A percentile compares a stretch with the other conserved stretches of the same genome.
Conservation (phyloP, 2,797 vertebrate species). For the Delichon dasypus region DNA sequence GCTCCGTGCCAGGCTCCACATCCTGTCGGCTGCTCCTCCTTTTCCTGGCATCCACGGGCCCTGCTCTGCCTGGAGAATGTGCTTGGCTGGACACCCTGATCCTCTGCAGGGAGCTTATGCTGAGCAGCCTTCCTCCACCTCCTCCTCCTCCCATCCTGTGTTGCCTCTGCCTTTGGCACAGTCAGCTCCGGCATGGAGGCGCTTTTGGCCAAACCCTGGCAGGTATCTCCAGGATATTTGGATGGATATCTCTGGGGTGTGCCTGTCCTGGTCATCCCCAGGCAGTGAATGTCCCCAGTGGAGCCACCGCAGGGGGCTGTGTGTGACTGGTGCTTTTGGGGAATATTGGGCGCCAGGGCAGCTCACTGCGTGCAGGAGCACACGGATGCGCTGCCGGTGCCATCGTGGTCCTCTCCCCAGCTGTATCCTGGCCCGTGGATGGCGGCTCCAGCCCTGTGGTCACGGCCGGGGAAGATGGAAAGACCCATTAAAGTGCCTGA, state of each 20-base stretch:
- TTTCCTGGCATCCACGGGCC: not conserved
- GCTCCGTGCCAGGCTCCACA: not conserved
- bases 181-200: fast-evolving
- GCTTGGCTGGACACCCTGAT: not conserved
- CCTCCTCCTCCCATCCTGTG: fast-evolving
- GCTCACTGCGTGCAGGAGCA: not conserved
- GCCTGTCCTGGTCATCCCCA: not conserved
- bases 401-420: fast-evolving
- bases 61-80: not conserved
- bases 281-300: not conserved
- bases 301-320: not conserved
- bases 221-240: not conserved
- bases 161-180: not conserved
- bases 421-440: not conserved
- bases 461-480: not conserved
- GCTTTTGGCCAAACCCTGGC: not conserved
- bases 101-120: not conserved
- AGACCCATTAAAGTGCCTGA: not conserved
- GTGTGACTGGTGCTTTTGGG: fast-evolving
- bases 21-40: constrained; percentile 3
- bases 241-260: not conserved
- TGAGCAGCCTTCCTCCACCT: not conserved
- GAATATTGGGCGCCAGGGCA: fast-evolving
- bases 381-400: not conserved
- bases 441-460: not conserved